These are phyloP conservation scores for Cheilosia urbana DNA, from an alignment of 2,888 invertebrate genomes.

Conservation along the genomic window DNA sequence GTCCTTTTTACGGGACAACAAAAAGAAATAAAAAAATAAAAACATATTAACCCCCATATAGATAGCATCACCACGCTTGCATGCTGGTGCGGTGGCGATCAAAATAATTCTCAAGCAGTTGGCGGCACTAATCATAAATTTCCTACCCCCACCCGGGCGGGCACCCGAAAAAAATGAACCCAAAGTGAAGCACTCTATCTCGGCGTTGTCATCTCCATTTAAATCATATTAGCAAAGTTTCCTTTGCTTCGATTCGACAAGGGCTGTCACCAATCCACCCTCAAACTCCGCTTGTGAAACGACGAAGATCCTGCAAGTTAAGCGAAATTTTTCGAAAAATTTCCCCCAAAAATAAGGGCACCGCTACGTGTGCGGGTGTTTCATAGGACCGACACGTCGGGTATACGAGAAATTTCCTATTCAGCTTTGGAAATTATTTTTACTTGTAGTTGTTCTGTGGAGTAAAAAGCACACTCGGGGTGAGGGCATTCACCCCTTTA, in stretches of 20 bases:
- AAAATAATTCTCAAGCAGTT: constrained; percentile 52
- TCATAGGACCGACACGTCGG: background rate
- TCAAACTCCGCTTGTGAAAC: background rate
- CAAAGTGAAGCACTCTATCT: constrained; percentile 62
- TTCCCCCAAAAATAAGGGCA: constrained; percentile 21
- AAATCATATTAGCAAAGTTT: constrained; percentile 72
- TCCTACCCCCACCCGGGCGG: constrained; percentile 6
- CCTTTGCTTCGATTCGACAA: constrained; percentile 44
- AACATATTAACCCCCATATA: constrained; percentile 19
- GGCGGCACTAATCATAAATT: constrained; percentile 58
- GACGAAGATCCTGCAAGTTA: constrained; percentile 49
- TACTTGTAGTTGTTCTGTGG: constrained; percentile 20
- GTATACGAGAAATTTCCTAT: constrained; percentile 14
- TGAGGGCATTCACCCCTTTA: constrained; percentile 65
- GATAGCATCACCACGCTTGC: constrained; percentile 39
- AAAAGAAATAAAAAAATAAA: constrained; percentile 5
- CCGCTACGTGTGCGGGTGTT: background rate
- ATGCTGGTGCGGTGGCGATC: constrained; percentile 33
- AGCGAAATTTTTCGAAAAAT: constrained; percentile 47
- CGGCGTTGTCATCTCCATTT: constrained; percentile 70
- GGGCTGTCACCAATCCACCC: constrained; percentile 54
- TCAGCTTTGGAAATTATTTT: constrained; percentile 48
- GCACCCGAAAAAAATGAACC: constrained; percentile 9
- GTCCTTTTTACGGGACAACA: background rate
- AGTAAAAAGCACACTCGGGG: background rate